Conservation (phyloP, 2,113 vertebrate species). For the Ursus arctos region DNA sequence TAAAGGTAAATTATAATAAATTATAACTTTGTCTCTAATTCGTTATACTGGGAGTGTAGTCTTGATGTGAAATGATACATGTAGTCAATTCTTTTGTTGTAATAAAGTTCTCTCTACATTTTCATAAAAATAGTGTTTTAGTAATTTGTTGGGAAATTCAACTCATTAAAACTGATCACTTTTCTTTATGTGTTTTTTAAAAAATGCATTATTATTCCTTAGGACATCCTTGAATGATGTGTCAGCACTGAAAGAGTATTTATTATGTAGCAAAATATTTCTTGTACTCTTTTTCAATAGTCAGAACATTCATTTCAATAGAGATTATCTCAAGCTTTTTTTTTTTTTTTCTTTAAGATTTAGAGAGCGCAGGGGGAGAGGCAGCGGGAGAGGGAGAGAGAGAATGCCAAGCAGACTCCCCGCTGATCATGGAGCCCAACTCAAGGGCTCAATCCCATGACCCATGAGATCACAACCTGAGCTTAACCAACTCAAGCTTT, state of each 20-base stretch:
- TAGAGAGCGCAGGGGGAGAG: neutral
- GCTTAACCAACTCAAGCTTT: neutral
- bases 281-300: neutral
- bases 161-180: conserved; percentile 10
- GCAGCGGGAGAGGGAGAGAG: neutral
- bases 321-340: neutral
- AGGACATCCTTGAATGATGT: neutral
- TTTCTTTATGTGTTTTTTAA: neutral
- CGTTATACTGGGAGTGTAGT: neutral
- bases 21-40: neutral
- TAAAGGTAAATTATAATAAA: neutral
- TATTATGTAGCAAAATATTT: neutral
- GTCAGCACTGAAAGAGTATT: neutral
- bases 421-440: neutral
- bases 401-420: neutral
- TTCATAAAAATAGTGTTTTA: conserved; percentile 10
- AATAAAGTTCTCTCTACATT: conserved; percentile 28
- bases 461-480: too few relatives aligned
- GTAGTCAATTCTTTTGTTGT: conserved; percentile 10
- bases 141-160: conserved; percentile 51
- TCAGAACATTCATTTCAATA: neutral
- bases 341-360: neutral
- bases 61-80: conserved; percentile 1
- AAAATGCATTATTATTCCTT: conserved; percentile 1
- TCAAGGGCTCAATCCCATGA: too few relatives aligned